A percentile compares a stretch with the other conserved stretches of the same genome.
Conservation (phyloP, 2,797 vertebrate species). For the Euphonia xanthogaster region DNA sequence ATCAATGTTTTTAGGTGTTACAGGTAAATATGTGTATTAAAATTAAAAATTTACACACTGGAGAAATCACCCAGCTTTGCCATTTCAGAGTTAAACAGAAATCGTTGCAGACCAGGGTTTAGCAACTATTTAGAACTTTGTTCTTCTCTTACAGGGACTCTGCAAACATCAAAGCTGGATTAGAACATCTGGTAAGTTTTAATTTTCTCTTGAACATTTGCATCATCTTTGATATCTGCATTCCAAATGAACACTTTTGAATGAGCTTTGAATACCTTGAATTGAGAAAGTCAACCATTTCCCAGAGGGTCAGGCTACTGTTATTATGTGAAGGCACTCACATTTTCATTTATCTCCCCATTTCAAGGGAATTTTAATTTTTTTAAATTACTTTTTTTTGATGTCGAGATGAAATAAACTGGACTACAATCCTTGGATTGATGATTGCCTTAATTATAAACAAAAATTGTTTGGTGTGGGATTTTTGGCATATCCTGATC, state of each 20-base stretch:
- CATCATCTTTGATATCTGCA: slow-evolving; percentile 90
- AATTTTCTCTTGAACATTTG: slow-evolving; percentile 85
- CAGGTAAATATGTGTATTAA: not conserved
- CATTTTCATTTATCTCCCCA: slow-evolving; percentile 82
- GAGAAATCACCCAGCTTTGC: not conserved
- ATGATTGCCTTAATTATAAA: slow-evolving; percentile 83
- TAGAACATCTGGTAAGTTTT: slow-evolving; percentile 99
- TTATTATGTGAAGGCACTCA: slow-evolving; percentile 81
- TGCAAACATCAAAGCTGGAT: slow-evolving; percentile 90
- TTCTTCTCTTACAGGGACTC: slow-evolving; percentile 93
- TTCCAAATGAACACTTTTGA: slow-evolving; percentile 88
- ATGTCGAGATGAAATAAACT: slow-evolving; percentile 83
- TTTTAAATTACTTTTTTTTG: slow-evolving; percentile 82
- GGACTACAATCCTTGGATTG: slow-evolving; percentile 77
- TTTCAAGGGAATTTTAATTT: slow-evolving; percentile 83
- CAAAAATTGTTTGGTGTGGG: slow-evolving; percentile 78
- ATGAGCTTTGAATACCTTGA: slow-evolving; percentile 85
- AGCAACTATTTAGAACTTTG: slow-evolving; percentile 85
- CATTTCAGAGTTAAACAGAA: slow-evolving; percentile 54
- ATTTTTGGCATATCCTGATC: slow-evolving; percentile 78
- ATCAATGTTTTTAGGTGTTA: not conserved
- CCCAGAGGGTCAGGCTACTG: slow-evolving; percentile 81
- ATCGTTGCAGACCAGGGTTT: slow-evolving; percentile 75
- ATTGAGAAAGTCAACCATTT: slow-evolving; percentile 85
- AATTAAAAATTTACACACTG: not conserved